Evolutionary conservation across 2,797 vertebrate species (phyloP).

Genomic region (Chloroceryle inda): DNA sequence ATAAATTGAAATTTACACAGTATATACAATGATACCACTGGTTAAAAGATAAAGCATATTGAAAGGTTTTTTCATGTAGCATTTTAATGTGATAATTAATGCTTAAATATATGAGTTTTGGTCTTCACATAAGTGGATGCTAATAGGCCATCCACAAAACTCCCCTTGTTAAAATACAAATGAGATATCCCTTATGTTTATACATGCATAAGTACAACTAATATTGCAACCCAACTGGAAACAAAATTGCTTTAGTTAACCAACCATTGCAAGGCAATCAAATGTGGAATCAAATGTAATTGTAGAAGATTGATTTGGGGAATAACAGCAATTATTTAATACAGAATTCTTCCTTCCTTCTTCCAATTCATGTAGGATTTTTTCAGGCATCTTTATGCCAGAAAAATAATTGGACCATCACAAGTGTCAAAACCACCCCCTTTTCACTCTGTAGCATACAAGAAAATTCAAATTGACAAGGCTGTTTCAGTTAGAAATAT

Average conservation of each 20-base stretch:
- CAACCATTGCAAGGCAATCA: conserved; percentile 81
- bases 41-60: not conserved
- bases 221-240: conserved; percentile 68
- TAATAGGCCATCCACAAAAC: conserved; percentile 62
- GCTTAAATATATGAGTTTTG: conserved; percentile 31
- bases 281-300: conserved; percentile 75
- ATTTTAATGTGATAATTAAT: conserved; percentile 48
- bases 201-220: conserved; percentile 80
- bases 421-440: conserved; percentile 18
- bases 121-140: conserved; percentile 41
- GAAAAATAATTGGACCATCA: conserved; percentile 61
- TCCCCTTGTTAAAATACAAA: conserved; percentile 72
- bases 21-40: not conserved
- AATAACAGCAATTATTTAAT: conserved; percentile 77
- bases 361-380: not conserved
- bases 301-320: conserved; percentile 70
- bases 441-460: not conserved
- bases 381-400: conserved; percentile 3
- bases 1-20: not conserved
- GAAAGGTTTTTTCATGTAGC: not conserved
- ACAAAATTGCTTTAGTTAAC: conserved; percentile 82
- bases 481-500: conserved; percentile 59
- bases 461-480: conserved; percentile 28
- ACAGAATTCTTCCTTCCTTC: conserved; percentile 41
- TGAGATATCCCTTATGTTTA: conserved; percentile 72